Base-by-base conservation (phyloP, 2,797 vertebrate genomes). In the Microctenopoma stevenorrisi region DNA sequence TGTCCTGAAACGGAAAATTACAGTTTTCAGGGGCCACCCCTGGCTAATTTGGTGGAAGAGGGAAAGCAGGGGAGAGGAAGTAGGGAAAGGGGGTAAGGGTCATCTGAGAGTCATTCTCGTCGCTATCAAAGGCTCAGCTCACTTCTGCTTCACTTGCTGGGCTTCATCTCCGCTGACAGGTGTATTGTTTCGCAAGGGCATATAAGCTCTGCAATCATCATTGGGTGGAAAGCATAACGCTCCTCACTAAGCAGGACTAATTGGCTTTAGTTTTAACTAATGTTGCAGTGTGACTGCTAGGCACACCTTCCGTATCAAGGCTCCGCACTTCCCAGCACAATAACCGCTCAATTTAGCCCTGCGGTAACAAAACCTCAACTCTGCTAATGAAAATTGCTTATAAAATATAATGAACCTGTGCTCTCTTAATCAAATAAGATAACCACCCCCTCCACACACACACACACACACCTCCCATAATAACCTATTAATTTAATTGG, bases 401-500 rank as follows among this genome's bases (percentile, higher is more conserved):
- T 96, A 97, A 98, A 97, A 97, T 95, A 96, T 96, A 97, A 96
- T 96, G 95, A 97, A 97, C 95, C 94, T 94, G 94, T 95, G 95
- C 94, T 95, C 96, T 95, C 95, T 96, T 97, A 98, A 98, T 98
- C 95, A 97, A 97, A 98, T 96, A 96, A 96, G 95, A 95, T 94
- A 94, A 96, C 93, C 91, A 90, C 93, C 72, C 38, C 59, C 18
- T 33, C 8, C 43, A 44, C 40, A 22, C 22, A 22, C 22, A 22
- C 22, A 22, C 22, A 22, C 12, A 15, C 66, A 65, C 52, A 62
- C 58, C 46, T 26, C 64, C 73, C 14, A 90, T 96, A 96, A 97
- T 98, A 98, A 97, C 96, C 97, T 98, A 98, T 98, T 98, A 96
- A 98, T 99, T 97, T 97, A 98, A 99, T 97, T 98, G 97, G 95